A percentile compares a stretch with the other conserved stretches of the same genome.
phyloP scores from a whole-genome alignment of 2,888 invertebrate genomes.

The Dione vanillae region DNA sequence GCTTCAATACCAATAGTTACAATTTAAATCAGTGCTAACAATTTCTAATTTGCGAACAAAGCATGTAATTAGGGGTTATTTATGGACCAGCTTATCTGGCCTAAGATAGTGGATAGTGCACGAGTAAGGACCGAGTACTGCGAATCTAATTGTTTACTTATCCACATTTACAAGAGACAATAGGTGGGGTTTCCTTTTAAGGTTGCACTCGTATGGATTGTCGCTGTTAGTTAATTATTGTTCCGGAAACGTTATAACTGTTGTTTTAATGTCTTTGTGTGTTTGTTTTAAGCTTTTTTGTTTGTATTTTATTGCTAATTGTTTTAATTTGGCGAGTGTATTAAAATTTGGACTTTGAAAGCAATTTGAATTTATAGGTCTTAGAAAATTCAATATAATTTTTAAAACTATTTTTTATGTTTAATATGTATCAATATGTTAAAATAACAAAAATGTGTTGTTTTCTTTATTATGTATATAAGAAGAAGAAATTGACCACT shows the following conservation, averaged over 20 bases:
- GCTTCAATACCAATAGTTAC: background rate
- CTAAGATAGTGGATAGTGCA: slow-evolving; percentile 59
- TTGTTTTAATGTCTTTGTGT: slow-evolving; percentile 43
- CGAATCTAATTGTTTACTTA: slow-evolving; percentile 49
- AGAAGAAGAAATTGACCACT: no score
- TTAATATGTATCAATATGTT: no score
- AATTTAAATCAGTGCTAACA: slow-evolving; percentile 38
- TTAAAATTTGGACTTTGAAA: no score
- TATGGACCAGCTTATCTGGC: slow-evolving; percentile 75
- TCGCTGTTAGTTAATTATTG: slow-evolving; percentile 44
- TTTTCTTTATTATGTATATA: no score
- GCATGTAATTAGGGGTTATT: slow-evolving; percentile 78
- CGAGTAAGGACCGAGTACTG: slow-evolving; percentile 50
- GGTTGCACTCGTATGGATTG: slow-evolving; percentile 42
- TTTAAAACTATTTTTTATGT: no score
- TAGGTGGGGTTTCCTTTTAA: slow-evolving; percentile 42
- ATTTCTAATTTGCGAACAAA: slow-evolving; percentile 52
- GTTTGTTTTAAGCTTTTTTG: background rate
- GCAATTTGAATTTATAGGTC: no score
- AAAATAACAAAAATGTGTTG: no score
- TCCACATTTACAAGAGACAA: slow-evolving; percentile 40
- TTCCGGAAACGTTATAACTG: slow-evolving; percentile 44
- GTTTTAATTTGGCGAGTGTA: background rate
- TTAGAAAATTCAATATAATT: no score
- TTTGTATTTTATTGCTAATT: background rate